These are phyloP conservation scores for Rhynchotus rufescens DNA, from an alignment of 2,797 vertebrate species.

Conservation along the genomic window DNA sequence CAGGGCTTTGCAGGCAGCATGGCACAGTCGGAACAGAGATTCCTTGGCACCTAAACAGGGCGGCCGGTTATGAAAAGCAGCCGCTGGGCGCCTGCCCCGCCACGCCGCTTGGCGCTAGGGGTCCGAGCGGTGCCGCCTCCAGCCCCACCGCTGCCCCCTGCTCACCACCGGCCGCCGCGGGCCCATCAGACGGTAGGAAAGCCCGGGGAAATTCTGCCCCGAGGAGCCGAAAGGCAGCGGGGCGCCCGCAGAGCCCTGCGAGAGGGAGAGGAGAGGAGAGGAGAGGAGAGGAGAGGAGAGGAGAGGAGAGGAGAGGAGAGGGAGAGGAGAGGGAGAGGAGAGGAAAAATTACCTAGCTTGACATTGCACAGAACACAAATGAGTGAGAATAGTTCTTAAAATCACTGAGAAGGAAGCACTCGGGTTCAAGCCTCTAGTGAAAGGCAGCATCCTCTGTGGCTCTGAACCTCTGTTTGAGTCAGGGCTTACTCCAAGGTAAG, in stretches of 20 bases:
- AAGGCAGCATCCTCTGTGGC: not conserved
- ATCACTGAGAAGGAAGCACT: not conserved
- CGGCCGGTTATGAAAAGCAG: not conserved
- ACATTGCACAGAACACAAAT: not conserved
- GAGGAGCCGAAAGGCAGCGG: not conserved
- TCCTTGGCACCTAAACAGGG: not conserved
- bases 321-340: no score
- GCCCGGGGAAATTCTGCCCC: constrained; percentile 12
- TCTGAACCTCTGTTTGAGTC: not conserved
- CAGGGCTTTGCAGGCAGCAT: not conserved
- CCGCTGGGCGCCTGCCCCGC: not conserved
- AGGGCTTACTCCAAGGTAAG: not conserved
- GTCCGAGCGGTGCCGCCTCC: not conserved
- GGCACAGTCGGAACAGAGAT: not conserved
- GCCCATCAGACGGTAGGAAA: not conserved
- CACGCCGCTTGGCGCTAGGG: not conserved
- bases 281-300: no score
- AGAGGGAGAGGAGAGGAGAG: no score
- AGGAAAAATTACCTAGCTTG: not conserved
- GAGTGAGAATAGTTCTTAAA: not conserved
- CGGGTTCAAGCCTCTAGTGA: not conserved
- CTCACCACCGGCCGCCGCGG: no score
- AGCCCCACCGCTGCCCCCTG: not conserved
- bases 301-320: no score
- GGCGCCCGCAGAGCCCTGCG: not conserved